Conservation (phyloP, 2,888 invertebrate species). For the Antitype chi region DNA sequence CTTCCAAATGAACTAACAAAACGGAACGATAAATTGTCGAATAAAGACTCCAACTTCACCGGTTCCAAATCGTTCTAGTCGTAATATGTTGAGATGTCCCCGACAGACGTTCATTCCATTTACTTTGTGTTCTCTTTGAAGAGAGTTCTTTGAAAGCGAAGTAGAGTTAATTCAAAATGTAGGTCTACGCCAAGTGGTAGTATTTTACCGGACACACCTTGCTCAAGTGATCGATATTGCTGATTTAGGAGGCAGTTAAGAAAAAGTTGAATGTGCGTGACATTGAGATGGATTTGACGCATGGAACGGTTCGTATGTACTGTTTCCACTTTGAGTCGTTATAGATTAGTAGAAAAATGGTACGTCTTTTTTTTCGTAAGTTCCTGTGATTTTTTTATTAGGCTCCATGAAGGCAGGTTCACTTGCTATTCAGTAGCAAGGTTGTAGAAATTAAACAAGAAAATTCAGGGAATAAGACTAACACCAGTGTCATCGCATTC, state of each 20-base stretch:
- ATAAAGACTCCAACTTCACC: slow-evolving; percentile 69
- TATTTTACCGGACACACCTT: slow-evolving; percentile 58
- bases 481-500: slow-evolving; percentile 11
- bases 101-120: slow-evolving; percentile 71
- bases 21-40: slow-evolving; percentile 68
- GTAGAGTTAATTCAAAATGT: slow-evolving; percentile 66
- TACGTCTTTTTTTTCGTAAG: slow-evolving; percentile 31
- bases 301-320: slow-evolving; percentile 37
- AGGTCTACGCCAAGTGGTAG: slow-evolving; percentile 59
- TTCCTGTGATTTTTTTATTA: slow-evolving; percentile 25
- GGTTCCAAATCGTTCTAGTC: slow-evolving; percentile 65
- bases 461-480: background rate
- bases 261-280: slow-evolving; percentile 37
- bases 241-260: slow-evolving; percentile 51
- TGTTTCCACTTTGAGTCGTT: slow-evolving; percentile 34
- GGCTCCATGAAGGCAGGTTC: slow-evolving; percentile 4
- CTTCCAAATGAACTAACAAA: slow-evolving; percentile 67
- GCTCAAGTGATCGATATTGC: slow-evolving; percentile 50
- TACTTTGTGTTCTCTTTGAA: slow-evolving; percentile 72
- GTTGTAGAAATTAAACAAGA: slow-evolving; percentile 11
- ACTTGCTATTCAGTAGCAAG: slow-evolving; percentile 21
- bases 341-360: slow-evolving; percentile 48
- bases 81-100: slow-evolving; percentile 72
- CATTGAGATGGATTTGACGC: slow-evolving; percentile 46
- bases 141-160: slow-evolving; percentile 52